These are phyloP conservation scores for Drosophila multiciliata DNA, from an alignment of 2,888 invertebrate species.

Conservation along the genomic window DNA sequence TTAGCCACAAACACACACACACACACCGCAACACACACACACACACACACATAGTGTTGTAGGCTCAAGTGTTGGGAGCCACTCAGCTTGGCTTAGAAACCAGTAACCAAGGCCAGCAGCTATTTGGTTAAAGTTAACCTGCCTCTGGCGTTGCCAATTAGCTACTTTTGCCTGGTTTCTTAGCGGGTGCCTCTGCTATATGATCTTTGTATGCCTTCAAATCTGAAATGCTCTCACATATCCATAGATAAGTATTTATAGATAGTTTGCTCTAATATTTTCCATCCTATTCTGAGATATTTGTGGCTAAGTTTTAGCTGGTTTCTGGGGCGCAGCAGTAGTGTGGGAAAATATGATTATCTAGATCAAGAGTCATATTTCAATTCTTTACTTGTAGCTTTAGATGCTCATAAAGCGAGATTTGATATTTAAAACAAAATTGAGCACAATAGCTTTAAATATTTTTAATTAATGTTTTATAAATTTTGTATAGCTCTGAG, in stretches of 20 bases:
- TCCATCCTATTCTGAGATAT: not conserved
- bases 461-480: not conserved
- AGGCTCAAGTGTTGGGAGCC: conserved; percentile 35
- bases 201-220: conserved; percentile 12
- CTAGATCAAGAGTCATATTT: not conserved
- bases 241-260: not conserved
- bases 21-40: not conserved
- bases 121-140: conserved; percentile 49
- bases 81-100: conserved; percentile 63
- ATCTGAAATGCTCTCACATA: not conserved
- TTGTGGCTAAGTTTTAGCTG: not conserved
- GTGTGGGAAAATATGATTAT: conserved; percentile 1
- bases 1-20: conserved; percentile 41
- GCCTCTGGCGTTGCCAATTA: conserved; percentile 41
- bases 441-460: not conserved
- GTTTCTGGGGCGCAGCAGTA: not conserved
- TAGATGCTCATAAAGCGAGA: not conserved
- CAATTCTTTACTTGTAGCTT: not conserved
- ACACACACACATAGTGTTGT: conserved; percentile 17
- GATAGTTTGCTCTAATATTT: not conserved
- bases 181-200: conserved; percentile 11
- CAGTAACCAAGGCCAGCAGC: conserved; percentile 78
- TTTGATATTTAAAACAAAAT: not conserved
- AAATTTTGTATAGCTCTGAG: no score
- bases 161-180: conserved; percentile 26